Percentiles rank a stretch among this genome's conserved stretches.
Evolutionary conservation across 2,888 invertebrate genomes (phyloP).

Genomic region (Acanthoscelides obtectus): DNA sequence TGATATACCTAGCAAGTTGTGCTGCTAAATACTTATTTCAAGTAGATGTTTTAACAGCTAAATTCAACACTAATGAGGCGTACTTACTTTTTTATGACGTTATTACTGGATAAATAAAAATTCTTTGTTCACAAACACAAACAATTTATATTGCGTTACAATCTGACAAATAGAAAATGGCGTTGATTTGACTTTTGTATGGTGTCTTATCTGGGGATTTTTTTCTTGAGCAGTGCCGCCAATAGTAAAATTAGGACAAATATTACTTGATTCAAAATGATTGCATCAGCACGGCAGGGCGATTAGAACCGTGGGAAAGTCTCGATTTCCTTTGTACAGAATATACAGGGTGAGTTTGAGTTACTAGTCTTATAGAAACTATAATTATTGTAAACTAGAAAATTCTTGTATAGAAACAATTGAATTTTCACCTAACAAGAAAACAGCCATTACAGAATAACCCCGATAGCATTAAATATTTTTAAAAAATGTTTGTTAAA

Average conservation of each 20-base stretch:
- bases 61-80: not conserved
- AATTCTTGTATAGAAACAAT: too few relatives aligned
- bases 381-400: too few relatives aligned
- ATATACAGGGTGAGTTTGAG: too few relatives aligned
- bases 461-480: too few relatives aligned
- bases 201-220: not conserved
- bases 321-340: not conserved
- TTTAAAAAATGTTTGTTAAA: too few relatives aligned
- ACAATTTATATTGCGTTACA: constrained; percentile 34
- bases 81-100: constrained; percentile 17
- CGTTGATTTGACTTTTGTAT: constrained; percentile 18
- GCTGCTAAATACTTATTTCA: not conserved
- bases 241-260: not conserved
- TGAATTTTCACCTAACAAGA: too few relatives aligned
- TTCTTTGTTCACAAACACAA: constrained; percentile 21
- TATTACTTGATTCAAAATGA: too few relatives aligned
- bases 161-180: constrained; percentile 32
- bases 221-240: not conserved
- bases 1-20: constrained; percentile 1
- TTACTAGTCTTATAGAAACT: too few relatives aligned
- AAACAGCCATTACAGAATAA: too few relatives aligned
- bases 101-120: constrained; percentile 10
- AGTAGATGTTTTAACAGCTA: not conserved
- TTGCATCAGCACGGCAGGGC: not conserved
- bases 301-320: not conserved